Evolutionary conservation across 2,113 vertebrate species (phyloP).

Genomic region (Sapayoa aenigma): DNA sequence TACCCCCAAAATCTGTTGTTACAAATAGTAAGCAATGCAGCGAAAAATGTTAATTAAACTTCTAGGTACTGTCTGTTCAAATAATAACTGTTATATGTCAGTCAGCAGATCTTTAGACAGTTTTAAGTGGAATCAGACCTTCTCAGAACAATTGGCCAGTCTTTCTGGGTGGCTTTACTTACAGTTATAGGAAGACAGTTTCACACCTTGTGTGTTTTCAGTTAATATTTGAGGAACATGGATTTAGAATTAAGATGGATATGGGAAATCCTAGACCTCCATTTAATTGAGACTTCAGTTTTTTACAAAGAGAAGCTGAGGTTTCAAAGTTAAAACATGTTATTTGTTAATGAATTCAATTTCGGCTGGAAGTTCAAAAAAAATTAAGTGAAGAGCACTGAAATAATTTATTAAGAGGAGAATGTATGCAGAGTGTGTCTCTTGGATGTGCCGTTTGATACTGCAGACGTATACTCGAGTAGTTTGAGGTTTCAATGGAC

Average conservation of each 20-base stretch:
- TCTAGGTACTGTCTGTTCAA: not conserved
- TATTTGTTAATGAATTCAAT: not conserved
- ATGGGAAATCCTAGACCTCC: not conserved
- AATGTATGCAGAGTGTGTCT: accelerated
- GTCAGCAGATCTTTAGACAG: not conserved
- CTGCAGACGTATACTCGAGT: not conserved
- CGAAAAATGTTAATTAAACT: not conserved
- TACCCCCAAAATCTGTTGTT: not conserved
- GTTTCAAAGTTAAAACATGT: not conserved
- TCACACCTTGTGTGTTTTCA: not conserved
- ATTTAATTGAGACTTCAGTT: not conserved
- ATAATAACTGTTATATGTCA: not conserved
- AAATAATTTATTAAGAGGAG: not conserved
- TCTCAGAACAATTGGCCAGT: accelerated
- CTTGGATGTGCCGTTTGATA: not conserved
- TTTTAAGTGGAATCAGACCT: not conserved
- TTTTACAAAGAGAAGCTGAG: not conserved
- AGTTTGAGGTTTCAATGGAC: not conserved
- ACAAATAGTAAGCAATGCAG: not conserved
- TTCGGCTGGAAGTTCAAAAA: not conserved
- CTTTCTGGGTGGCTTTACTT: not conserved
- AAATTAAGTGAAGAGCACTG: not conserved
- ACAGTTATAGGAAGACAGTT: not conserved
- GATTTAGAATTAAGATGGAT: not conserved
- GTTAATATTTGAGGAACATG: not conserved